Conservation (phyloP, 2,888 invertebrate species). For the Lithophane semibrunnea region DNA sequence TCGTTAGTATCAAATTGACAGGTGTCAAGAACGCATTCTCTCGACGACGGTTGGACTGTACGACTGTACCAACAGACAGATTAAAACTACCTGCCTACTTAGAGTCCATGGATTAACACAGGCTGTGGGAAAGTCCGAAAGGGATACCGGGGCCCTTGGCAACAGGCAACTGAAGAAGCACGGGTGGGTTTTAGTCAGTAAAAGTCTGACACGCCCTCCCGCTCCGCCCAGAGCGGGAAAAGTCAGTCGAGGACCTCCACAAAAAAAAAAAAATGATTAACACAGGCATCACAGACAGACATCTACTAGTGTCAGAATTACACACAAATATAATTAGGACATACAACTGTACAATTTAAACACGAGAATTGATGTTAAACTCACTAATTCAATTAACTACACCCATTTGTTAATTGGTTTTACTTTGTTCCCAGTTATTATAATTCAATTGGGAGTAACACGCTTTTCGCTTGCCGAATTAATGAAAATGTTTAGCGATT, state of each 20-base stretch:
- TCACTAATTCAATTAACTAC: constrained; percentile 60
- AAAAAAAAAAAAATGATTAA: constrained; percentile 2
- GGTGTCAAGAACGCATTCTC: too few species aligned
- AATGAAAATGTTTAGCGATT: constrained; percentile 32
- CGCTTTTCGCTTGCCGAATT: constrained; percentile 33
- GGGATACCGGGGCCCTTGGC: too few species aligned
- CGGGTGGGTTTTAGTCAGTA: too few species aligned
- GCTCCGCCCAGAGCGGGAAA: too few species aligned
- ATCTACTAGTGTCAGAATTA: constrained; percentile 26
- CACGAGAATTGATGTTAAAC: constrained; percentile 42
- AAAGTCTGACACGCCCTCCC: too few species aligned
- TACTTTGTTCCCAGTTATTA: constrained; percentile 57
- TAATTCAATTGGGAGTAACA: constrained; percentile 57
- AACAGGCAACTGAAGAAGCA: too few species aligned
- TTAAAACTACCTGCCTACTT: not conserved
- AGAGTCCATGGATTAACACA: not conserved
- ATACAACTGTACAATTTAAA: constrained; percentile 32
- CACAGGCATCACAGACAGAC: not conserved
- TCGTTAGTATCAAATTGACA: too few species aligned
- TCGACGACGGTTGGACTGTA: too few species aligned
- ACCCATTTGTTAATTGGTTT: constrained; percentile 65
- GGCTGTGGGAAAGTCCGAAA: too few species aligned
- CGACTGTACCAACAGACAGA: not conserved
- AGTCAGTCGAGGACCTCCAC: too few species aligned
- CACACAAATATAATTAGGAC: constrained; percentile 18